phyloP scores from a whole-genome alignment of 2,113 vertebrate species.

The Macquaria australasica region DNA sequence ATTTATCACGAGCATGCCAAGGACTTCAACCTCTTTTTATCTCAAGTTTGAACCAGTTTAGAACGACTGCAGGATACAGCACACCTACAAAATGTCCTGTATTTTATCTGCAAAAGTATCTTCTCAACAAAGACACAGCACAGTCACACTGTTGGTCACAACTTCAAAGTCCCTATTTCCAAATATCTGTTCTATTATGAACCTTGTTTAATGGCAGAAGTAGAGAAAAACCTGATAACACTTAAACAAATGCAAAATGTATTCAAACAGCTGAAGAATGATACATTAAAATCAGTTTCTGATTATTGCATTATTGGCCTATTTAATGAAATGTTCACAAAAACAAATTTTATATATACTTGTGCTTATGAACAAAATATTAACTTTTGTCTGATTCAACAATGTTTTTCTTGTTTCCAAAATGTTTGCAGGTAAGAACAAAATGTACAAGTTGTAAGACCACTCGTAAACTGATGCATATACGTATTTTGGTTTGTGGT shows the following conservation, averaged over 20 bases:
- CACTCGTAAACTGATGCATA: not conserved
- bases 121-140: too few species aligned
- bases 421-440: not conserved
- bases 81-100: not conserved
- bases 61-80: not conserved
- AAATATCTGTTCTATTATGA: not conserved
- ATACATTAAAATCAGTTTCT: not conserved
- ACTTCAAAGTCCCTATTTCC: not conserved
- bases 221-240: not conserved
- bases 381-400: not conserved
- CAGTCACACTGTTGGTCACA: not conserved
- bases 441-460: too few species aligned
- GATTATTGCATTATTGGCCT: not conserved
- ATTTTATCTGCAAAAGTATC: slow-evolving; percentile 1
- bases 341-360: not conserved
- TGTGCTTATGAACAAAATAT: not conserved
- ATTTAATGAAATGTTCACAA: not conserved
- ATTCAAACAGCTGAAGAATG: too few species aligned
- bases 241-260: not conserved
- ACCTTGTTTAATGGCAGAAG: not conserved
- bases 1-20: slow-evolving; percentile 1
- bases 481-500: not conserved
- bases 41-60: not conserved
- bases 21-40: not conserved
- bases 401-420: not conserved